Base-by-base conservation (phyloP, 2,888 invertebrate genomes). In the Calephelis perditalis region DNA sequence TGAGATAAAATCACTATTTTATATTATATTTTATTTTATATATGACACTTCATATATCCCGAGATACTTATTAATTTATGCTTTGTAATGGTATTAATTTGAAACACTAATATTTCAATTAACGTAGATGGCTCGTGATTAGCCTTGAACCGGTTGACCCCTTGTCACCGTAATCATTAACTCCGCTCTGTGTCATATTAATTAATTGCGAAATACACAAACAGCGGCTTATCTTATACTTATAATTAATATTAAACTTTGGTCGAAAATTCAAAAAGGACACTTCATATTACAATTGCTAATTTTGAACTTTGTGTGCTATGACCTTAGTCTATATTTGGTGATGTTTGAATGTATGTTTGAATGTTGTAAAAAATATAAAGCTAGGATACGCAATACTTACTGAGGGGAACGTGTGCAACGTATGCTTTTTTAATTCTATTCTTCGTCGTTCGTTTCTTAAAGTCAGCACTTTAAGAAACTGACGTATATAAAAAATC, bases 231-330 rank as follows among this genome's bases (percentile, higher is more conserved):
- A 35, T 52, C 11, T 26, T 26, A 52, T 7, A 5, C 35, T 52
- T 52, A 10, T 52, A 49, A 45, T 45, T 45, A 10, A 52, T 52
- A 35, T 52, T 7, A 26, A 52, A 52, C 26, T 11, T 35, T 35
- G 52, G 26, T 52, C 52, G 35, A 40, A 35, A 52, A 52, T 36
- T 35, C 52, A 11, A 52, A 52, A 35, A 52, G 11, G 11, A 35
- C 52, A 35, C n/a, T 36, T 5, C 5, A 10, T 52, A 52, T 52
- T 52, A 52, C 26, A 26, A 52, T 52, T 52, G 49, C 49, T 49
- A 52, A 52, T 52, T 52, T 52, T 26, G 52, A 52, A 26, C 49
- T 49, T 49, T 26, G 9, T 8, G 15, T 12, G 2, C 12, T 7
- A 12, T 47, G 9, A 26, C 49, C 26, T 49, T 49, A 9, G 15